phyloP scores from a whole-genome alignment of 2,113 vertebrate genomes.

The Limanda limanda region DNA sequence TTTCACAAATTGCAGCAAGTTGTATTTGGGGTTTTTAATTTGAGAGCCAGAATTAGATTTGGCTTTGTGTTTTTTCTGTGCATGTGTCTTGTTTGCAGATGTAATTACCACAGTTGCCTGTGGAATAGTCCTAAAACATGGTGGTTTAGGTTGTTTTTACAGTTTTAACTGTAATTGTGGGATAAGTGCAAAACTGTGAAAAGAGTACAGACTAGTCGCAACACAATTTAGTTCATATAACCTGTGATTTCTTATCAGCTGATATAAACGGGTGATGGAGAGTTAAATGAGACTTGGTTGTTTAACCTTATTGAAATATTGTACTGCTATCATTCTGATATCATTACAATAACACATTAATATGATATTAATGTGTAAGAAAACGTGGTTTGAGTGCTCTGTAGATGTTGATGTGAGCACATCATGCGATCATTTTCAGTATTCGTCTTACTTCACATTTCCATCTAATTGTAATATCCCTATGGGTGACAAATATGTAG shows the following conservation, averaged over 20 bases:
- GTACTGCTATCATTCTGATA: neutral
- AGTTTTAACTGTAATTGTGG: neutral
- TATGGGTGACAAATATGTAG: neutral
- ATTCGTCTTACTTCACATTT: neutral
- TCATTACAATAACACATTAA: neutral
- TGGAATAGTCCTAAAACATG: neutral
- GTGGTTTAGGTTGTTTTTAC: neutral
- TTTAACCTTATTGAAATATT: neutral
- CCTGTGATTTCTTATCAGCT: neutral
- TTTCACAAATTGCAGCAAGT: slow-evolving; percentile 58
- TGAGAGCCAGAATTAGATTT: slow-evolving; percentile 31
- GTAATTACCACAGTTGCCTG: slow-evolving; percentile 9
- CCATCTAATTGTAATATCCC: neutral
- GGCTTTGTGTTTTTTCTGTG: slow-evolving; percentile 12
- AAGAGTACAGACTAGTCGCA: neutral
- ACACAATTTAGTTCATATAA: too few species aligned
- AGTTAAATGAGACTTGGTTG: neutral
- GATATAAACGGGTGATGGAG: neutral
- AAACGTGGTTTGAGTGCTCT: neutral
- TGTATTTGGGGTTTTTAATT: slow-evolving; percentile 46
- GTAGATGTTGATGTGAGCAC: neutral
- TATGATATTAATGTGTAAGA: neutral
- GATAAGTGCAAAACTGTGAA: neutral
- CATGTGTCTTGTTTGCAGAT: slow-evolving; percentile 11
- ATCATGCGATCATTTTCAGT: neutral